Base-by-base conservation (phyloP, 2,797 vertebrate genomes). In the Thunnus albacares region DNA sequence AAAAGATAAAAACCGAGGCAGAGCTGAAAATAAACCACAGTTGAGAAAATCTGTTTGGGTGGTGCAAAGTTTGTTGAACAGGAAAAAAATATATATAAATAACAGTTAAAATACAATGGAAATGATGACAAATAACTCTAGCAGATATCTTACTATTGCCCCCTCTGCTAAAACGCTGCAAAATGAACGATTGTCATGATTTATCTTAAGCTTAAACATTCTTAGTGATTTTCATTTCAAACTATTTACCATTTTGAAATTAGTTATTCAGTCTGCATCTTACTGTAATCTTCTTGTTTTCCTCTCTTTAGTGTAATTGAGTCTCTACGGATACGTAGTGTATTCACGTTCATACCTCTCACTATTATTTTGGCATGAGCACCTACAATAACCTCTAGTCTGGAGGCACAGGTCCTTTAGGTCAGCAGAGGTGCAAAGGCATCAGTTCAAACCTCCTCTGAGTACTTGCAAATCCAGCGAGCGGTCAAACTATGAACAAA, bases 131-230 rank as follows among this genome's bases (percentile, higher is more conserved):
- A 68, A 73, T 70, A 82, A 78, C 78, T 74, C 77, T 86, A 62
- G 47, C 67, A 82, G 70, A 81, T 71, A 74, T 83, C 28, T 70
- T 74, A 59, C 69, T 72, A 70, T 77, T 59, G 66, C 80, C 82
- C 68, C 82, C 58, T 86, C 79, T 72, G 79, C 69, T 75, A 70
- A 80, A 85, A 84, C 72, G 38, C 70, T 87, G 86, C 80, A 75
- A 78, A 85, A 84, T 62, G 17, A 55, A 87, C 78, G 89, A 95
- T 94, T 94, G 94, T 94, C 93, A 56, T 68, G 61, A 75, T 66
- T 88, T 58, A 72, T 81, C 74, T 87, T 69, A 90, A 89, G 67
- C 83, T 82, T 77, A 69, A 86, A 87, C 56, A 87, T 83, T 84
- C 82, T 79, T 79, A 55, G 30, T 71, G 71, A 81, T 58, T 78